A percentile compares a stretch with the other conserved stretches of the same genome.
Evolutionary conservation across 2,888 invertebrate genomes (phyloP).

Genomic region (Catotricha subobsoleta): DNA sequence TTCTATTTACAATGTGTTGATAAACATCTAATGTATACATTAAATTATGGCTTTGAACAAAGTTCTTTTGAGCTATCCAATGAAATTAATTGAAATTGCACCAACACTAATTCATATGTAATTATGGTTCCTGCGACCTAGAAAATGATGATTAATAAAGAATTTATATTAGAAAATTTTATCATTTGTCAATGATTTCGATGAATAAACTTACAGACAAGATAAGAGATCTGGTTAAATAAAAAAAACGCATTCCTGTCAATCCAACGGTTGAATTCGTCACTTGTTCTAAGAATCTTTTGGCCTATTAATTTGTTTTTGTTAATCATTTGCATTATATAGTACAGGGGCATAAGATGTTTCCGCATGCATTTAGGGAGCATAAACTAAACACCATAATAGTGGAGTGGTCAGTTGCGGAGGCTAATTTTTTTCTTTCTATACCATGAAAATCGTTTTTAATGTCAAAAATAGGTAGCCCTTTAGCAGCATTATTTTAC

Average conservation of each 20-base stretch:
- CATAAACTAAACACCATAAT: too few species aligned
- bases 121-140: constrained; percentile 4
- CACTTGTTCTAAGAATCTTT: constrained; percentile 33
- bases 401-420: too few species aligned
- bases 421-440: too few species aligned
- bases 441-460: too few species aligned
- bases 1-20: too few species aligned
- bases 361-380: too few species aligned
- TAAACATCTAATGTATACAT: too few species aligned
- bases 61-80: too few species aligned
- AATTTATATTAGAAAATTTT: neutral
- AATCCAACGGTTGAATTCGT: constrained; percentile 30
- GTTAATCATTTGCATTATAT: neutral
- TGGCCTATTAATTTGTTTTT: constrained; percentile 26
- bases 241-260: constrained; percentile 36
- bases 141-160: neutral
- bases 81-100: constrained; percentile 3
- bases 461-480: too few species aligned
- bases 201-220: constrained; percentile 27
- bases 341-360: neutral
- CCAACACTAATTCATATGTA: constrained; percentile 3
- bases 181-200: neutral
- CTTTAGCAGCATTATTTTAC: too few species aligned
- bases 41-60: too few species aligned
- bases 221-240: constrained; percentile 31